A percentile compares a stretch with the other conserved stretches of the same genome.
Evolutionary conservation across 2,113 vertebrate species (phyloP).

Genomic region (Pterocles orientalis): DNA sequence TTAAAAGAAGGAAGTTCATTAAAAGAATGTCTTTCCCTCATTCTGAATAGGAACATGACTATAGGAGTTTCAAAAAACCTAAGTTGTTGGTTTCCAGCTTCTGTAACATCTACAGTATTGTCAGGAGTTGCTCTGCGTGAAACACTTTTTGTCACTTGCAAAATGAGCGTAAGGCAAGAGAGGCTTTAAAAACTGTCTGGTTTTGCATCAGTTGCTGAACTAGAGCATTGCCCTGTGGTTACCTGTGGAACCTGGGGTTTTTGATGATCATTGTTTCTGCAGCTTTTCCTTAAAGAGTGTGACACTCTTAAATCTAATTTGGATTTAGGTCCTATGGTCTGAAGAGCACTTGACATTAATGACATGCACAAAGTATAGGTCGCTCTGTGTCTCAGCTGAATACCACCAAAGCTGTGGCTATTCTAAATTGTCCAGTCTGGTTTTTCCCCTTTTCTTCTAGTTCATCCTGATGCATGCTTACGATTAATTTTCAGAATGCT

Average conservation of each 20-base stretch:
- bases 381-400: neutral
- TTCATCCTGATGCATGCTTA: neutral
- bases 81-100: neutral
- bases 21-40: neutral
- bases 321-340: neutral
- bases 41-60: neutral
- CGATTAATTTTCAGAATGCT: neutral
- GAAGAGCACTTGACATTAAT: neutral
- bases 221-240: neutral
- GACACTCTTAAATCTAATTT: neutral
- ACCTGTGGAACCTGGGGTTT: neutral
- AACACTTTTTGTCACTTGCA: neutral
- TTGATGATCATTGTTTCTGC: neutral
- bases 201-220: neutral
- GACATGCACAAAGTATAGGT: neutral
- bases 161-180: neutral
- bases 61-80: neutral
- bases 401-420: neutral
- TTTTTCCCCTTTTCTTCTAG: neutral
- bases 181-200: neutral
- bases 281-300: neutral
- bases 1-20: neutral
- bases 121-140: neutral
- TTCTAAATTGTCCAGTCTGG: neutral
- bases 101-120: accelerated